Percentiles rank a stretch among this genome's conserved stretches.
Conservation (phyloP, 2,888 invertebrate genomes). For the Pimpla rufipes region DNA sequence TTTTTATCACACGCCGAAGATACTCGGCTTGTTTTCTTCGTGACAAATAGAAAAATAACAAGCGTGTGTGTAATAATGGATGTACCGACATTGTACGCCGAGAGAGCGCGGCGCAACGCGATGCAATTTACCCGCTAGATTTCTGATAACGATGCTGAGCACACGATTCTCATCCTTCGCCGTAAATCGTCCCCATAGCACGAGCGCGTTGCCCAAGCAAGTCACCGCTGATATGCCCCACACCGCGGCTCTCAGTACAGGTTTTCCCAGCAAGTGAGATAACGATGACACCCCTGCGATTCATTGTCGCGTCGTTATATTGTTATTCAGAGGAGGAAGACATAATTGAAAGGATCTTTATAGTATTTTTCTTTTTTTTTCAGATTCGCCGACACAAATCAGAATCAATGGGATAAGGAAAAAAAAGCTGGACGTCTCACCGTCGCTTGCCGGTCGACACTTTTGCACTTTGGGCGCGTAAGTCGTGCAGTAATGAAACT, state of each 20-base stretch:
- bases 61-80: background rate
- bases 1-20: background rate
- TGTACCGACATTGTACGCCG: background rate
- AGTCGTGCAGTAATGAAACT: conserved; percentile 88
- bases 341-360: background rate
- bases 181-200: conserved; percentile 88
- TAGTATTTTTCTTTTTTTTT: conserved; percentile 1
- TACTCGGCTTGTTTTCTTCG: background rate
- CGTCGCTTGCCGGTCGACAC: conserved; percentile 88
- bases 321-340: conserved; percentile 30
- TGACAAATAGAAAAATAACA: background rate
- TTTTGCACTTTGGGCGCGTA: conserved; percentile 87
- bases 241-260: conserved; percentile 87
- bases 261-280: conserved; percentile 87
- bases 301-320: conserved; percentile 50
- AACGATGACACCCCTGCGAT: conserved; percentile 87
- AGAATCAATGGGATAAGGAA: background rate
- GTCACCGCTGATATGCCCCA: conserved; percentile 89
- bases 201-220: conserved; percentile 88
- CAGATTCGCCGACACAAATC: background rate
- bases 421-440: conserved; percentile 78
- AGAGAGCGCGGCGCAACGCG: background rate
- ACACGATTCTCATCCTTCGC: conserved; percentile 88
- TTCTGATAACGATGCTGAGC: conserved; percentile 88
- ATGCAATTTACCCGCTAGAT: conserved; percentile 87